phyloP scores from a whole-genome alignment of 2,113 vertebrate genomes.

The Dermatemys mawii region DNA sequence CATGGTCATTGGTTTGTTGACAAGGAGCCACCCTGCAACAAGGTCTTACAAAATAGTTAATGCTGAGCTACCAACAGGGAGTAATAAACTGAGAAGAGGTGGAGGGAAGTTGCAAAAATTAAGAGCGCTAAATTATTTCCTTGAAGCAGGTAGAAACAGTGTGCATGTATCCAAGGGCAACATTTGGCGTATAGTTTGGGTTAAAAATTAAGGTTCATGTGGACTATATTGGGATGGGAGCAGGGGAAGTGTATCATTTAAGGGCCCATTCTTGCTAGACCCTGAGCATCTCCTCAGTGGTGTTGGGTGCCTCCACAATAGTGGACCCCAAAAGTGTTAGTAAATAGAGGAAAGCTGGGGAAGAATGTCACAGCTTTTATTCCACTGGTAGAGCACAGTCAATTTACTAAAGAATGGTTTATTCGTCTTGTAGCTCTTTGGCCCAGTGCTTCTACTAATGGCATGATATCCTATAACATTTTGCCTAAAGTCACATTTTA shows the following conservation, averaged over 20 bases:
- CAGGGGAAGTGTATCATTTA: background rate
- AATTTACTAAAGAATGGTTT: conserved; percentile 28
- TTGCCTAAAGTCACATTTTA: conserved; percentile 11
- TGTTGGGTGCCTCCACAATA: background rate
- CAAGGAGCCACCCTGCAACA: background rate
- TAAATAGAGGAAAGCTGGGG: background rate
- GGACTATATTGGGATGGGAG: background rate
- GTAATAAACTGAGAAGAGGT: conserved; percentile 66
- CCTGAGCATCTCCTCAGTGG: background rate
- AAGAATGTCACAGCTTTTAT: background rate
- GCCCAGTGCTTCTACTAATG: background rate
- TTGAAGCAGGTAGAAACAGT: conserved; percentile 14
- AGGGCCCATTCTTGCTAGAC: background rate
- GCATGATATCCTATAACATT: conserved; percentile 15
- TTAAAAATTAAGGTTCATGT: background rate
- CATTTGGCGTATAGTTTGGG: background rate
- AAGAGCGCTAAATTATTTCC: conserved; percentile 20
- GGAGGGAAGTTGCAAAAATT: conserved; percentile 69
- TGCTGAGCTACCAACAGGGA: conserved; percentile 37
- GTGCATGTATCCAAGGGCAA: background rate
- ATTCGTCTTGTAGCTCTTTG: background rate
- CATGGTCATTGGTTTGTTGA: background rate
- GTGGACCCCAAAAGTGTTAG: background rate
- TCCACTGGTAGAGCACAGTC: background rate
- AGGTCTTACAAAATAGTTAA: background rate